Evolutionary conservation across 2,888 invertebrate species (phyloP).

Genomic region (Nemapogon koenigi): DNA sequence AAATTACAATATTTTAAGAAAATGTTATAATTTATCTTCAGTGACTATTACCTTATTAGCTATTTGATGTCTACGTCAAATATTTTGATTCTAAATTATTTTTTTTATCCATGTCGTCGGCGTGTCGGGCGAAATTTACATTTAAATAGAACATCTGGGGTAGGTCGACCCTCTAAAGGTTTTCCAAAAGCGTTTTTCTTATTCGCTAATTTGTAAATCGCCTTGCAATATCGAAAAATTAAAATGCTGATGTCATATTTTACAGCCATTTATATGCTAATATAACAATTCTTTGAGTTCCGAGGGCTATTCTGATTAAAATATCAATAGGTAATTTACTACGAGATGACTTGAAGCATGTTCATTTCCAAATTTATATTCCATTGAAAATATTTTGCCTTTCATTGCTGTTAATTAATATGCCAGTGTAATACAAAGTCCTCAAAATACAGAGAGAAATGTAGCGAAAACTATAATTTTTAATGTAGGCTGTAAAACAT

Average conservation of each 20-base stretch:
- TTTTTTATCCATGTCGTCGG: slow-evolving; percentile 51
- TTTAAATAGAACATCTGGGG: slow-evolving; percentile 64
- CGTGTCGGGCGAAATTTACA: slow-evolving; percentile 56
- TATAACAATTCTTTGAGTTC: slow-evolving; percentile 38
- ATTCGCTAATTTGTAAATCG: slow-evolving; percentile 64
- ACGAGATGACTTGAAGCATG: too few relatives aligned
- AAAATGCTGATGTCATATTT: slow-evolving; percentile 65
- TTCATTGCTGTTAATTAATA: too few relatives aligned
- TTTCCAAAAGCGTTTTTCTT: slow-evolving; percentile 50
- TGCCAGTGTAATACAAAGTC: too few relatives aligned
- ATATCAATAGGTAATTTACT: slow-evolving; percentile 61
- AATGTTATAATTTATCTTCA: too few relatives aligned
- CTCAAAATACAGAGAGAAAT: too few relatives aligned
- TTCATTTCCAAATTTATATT: too few relatives aligned
- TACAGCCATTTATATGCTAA: slow-evolving; percentile 61
- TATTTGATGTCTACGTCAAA: slow-evolving; percentile 36
- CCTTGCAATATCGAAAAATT: slow-evolving; percentile 61
- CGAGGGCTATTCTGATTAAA: slow-evolving; percentile 36
- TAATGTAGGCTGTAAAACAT: too few relatives aligned
- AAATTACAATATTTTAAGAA: too few relatives aligned
- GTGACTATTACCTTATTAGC: too few relatives aligned
- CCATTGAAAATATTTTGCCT: too few relatives aligned
- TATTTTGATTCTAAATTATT: slow-evolving; percentile 48
- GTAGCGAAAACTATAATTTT: too few relatives aligned
- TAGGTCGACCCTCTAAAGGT: slow-evolving; percentile 55